Evolutionary conservation across 2,888 invertebrate genomes (phyloP), one percentile per base, ranked within the genome.

Genomic region (Erebia ligea): DNA sequence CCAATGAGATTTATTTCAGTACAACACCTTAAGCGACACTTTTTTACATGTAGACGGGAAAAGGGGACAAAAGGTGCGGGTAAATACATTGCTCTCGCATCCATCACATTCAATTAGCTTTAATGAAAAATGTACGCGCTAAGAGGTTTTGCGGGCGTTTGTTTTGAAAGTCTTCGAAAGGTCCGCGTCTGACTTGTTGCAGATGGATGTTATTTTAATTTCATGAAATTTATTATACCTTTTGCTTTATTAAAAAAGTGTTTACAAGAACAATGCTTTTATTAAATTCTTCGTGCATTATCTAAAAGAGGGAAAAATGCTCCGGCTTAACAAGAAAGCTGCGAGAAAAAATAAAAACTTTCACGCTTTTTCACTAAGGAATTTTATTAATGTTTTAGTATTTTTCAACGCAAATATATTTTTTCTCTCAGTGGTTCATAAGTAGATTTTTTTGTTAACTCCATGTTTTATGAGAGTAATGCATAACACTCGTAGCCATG

Each of bases 231-330:
- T 63, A 58, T 69, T 40, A 59, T 62, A 58, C 71, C 71, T 69
- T 68, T 70, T 73, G 68, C 71, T 69, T 74, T 77, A 73, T 75
- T 73, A 76, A 77, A 77, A 76, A 74, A 76, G 56, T 75, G 72
- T 74, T 67, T 73, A 70, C 66, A 86, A 88, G 87, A 86, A 86
- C 86, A 87, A 87, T 84, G 86, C 86, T 88, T 86, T 90, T 92
- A 91, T 92, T 91, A 92, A 92, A 91, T 92, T 91, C 90, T 84
- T 87, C 83, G 83, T 85, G 84, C 85, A 87, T 86, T 79, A 88
- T 90, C 86, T 89, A 84, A 86, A 85, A 72, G 84, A 82, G 82
- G 83, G 80, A 86, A 86, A 87, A 89, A 87, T 83, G 82, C 83
- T 82, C 76, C 80, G 82, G 85, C 84, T 86, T 84, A 83, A 79